A percentile compares a stretch with the other conserved stretches of the same genome.
These are phyloP conservation scores for Drosophila picticornis DNA, from an alignment of 2,888 invertebrate genomes.

Conservation along the genomic window DNA sequence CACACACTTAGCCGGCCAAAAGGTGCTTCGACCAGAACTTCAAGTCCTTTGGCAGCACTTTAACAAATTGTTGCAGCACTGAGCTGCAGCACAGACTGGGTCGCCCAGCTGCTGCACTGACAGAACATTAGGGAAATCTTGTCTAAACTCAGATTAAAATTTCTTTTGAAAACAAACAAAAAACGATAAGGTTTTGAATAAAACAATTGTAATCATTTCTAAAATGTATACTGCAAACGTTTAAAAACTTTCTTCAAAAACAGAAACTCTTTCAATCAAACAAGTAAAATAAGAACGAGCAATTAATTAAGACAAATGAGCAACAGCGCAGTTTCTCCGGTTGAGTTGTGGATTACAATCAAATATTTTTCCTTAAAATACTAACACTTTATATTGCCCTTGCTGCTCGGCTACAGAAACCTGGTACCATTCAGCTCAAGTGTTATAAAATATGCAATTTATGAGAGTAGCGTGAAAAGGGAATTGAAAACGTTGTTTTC, in stretches of 20 bases:
- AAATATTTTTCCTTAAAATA: neutral
- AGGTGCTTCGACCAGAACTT: conserved; percentile 23
- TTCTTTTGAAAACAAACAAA: neutral
- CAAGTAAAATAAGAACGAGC: neutral
- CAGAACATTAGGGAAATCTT: neutral
- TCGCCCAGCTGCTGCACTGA: conserved; percentile 1
- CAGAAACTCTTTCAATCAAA: no score
- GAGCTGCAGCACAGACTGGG: neutral
- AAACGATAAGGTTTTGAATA: neutral
- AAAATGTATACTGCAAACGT: neutral
- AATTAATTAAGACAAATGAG: neutral
- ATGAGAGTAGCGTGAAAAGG: no score
- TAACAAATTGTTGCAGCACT: conserved; percentile 62
- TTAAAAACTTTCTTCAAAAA: neutral
- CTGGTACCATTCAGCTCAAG: neutral
- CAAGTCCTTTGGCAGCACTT: conserved; percentile 66
- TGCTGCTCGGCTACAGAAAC: neutral
- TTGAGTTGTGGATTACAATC: neutral
- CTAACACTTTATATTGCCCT: neutral
- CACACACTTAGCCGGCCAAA: conserved; percentile 27
- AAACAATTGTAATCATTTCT: neutral
- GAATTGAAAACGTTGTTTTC: neutral
- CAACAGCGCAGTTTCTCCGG: neutral
- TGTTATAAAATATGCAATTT: neutral
- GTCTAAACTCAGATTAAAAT: neutral